Conservation (phyloP, 2,113 vertebrate genomes). For the Beaufortia kweichowensis region DNA sequence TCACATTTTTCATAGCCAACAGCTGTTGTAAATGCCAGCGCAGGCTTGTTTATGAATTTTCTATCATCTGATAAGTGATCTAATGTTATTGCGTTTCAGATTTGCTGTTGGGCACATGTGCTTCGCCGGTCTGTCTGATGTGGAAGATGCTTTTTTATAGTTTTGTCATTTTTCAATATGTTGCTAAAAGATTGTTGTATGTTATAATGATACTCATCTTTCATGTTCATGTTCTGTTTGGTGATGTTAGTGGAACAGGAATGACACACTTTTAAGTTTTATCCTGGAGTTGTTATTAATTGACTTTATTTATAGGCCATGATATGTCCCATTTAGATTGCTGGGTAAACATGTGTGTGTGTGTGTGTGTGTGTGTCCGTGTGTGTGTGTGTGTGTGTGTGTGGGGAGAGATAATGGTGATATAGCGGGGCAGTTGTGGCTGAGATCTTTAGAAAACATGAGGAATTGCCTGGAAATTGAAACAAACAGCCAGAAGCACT, state of each 20-base stretch:
- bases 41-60: slow-evolving; percentile 18
- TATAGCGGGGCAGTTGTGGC: slow-evolving; percentile 44
- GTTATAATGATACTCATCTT: not conserved
- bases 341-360: not conserved
- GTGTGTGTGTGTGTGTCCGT: slow-evolving; percentile 31
- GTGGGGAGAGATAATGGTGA: slow-evolving; percentile 33
- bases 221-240: not conserved
- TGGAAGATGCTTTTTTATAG: not conserved
- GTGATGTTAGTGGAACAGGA: not conserved
- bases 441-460: slow-evolving; percentile 58
- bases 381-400: not conserved
- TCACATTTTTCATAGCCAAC: slow-evolving; percentile 3
- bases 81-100: not conserved
- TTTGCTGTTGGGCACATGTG: not conserved
- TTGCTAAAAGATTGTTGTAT: not conserved
- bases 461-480: slow-evolving; percentile 56
- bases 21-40: slow-evolving; percentile 28
- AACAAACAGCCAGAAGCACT: slow-evolving; percentile 42
- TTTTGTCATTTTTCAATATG: not conserved
- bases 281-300: not conserved
- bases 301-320: not conserved
- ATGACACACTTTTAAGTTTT: not conserved
- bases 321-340: not conserved
- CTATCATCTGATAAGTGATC: slow-evolving; percentile 16
- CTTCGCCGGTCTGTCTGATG: not conserved